Evolutionary conservation across 1,140 invertebrate genomes (phyloP).

Genomic region (Scaptomyza hsui): DNA sequence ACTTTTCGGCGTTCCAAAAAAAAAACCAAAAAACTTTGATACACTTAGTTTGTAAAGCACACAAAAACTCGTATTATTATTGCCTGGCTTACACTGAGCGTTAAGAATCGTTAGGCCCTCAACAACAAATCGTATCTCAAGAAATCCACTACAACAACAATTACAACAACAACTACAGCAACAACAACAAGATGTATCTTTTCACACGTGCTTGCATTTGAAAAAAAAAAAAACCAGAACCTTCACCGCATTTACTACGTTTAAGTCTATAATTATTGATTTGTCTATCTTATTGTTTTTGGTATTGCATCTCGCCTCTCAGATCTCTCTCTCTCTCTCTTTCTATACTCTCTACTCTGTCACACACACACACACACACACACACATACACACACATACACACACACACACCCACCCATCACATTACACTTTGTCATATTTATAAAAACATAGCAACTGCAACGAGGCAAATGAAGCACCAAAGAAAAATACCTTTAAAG

Average conservation of each 20-base stretch:
- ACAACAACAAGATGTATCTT: slow-evolving; percentile 45
- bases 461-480: slow-evolving; percentile 52
- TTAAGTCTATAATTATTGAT: slow-evolving; percentile 44
- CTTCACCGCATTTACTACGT: slow-evolving; percentile 49
- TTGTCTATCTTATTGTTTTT: slow-evolving; percentile 62
- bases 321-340: slow-evolving; percentile 10
- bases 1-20: slow-evolving; percentile 50
- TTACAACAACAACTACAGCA: slow-evolving; percentile 47
- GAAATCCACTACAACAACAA: slow-evolving; percentile 35
- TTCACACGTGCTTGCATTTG: slow-evolving; percentile 74
- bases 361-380: slow-evolving; percentile 40
- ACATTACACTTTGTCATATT: slow-evolving; percentile 39
- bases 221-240: slow-evolving; percentile 23
- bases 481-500: slow-evolving; percentile 17
- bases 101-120: slow-evolving; percentile 55
- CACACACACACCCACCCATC: slow-evolving; percentile 41
- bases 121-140: slow-evolving; percentile 47
- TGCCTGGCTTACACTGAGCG: slow-evolving; percentile 63
- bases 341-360: slow-evolving; percentile 17
- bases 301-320: slow-evolving; percentile 65
- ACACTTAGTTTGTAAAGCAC: slow-evolving; percentile 72
- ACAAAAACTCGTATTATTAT: slow-evolving; percentile 53
- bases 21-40: slow-evolving; percentile 4
- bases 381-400: no score
- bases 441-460: slow-evolving; percentile 43